Evolutionary conservation across 1,140 invertebrate genomes (phyloP).

Genomic region (Melanaphis sacchari): DNA sequence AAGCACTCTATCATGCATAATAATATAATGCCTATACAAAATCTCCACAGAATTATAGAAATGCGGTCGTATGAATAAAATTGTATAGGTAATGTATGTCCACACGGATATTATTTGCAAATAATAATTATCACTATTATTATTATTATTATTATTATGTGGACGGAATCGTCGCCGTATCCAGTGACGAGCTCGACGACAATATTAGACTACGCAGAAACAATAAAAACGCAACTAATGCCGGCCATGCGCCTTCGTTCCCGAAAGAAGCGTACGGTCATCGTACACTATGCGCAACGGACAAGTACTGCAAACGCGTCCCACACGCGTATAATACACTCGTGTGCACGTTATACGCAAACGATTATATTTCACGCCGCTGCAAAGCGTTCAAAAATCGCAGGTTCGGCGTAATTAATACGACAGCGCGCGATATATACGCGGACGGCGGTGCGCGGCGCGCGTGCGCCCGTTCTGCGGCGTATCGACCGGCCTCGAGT

Average conservation of each 20-base stretch:
- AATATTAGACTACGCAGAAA: not conserved
- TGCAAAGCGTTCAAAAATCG: not conserved
- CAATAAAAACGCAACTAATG: not conserved
- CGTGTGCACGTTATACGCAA: not conserved
- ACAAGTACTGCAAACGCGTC: not conserved
- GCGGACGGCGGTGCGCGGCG: not conserved
- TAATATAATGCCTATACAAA: not conserved
- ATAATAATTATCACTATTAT: too few relatives aligned
- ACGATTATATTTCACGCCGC: not conserved
- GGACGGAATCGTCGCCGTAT: not conserved
- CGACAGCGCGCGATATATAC: too few relatives aligned
- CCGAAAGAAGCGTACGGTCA: not conserved
- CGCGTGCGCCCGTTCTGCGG: conserved; percentile 33
- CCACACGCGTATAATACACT: not conserved
- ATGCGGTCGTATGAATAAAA: not conserved
- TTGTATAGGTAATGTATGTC: not conserved
- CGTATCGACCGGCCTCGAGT: conserved; percentile 51
- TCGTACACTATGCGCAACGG: not conserved
- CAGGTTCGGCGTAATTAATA: not conserved
- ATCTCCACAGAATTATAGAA: not conserved
- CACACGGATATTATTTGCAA: not conserved
- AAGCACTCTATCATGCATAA: not conserved
- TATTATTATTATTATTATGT: too few relatives aligned
- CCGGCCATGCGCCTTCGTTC: not conserved
- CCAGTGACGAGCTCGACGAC: not conserved